A percentile compares a stretch with the other conserved stretches of the same genome.
Evolutionary conservation across 1,140 invertebrate species (phyloP).

Genomic region (Ceratitis capitata): DNA sequence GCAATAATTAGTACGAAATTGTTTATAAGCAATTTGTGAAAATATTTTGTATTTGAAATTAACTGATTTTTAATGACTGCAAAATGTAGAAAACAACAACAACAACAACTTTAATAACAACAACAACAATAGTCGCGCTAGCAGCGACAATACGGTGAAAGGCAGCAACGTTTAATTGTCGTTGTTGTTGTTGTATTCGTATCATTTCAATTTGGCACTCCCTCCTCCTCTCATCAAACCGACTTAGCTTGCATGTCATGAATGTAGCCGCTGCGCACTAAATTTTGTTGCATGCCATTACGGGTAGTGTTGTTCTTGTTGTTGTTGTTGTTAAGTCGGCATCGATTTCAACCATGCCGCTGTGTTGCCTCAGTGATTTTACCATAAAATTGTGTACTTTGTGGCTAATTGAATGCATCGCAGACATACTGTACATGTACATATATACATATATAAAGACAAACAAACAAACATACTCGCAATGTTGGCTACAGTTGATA

Average conservation of each 20-base stretch:
- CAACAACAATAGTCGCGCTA: not conserved
- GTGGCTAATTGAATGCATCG: conserved; percentile 17
- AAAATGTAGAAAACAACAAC: not conserved
- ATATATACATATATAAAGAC: too few relatives aligned
- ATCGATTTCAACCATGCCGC: not conserved
- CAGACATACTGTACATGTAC: not conserved
- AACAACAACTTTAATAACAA: too few relatives aligned
- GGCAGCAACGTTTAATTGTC: not conserved
- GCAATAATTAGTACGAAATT: conserved; percentile 30
- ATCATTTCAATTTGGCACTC: not conserved
- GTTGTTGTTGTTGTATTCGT: too few relatives aligned
- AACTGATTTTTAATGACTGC: conserved; percentile 32
- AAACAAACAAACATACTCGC: too few relatives aligned
- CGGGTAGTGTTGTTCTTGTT: too few relatives aligned
- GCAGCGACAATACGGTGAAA: conserved; percentile 14
- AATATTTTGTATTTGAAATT: conserved; percentile 35
- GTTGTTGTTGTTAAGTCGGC: not conserved
- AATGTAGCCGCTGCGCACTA: not conserved
- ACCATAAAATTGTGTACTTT: conserved; percentile 22
- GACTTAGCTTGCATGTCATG: not conserved
- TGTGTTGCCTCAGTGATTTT: not conserved
- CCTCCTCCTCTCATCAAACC: too few relatives aligned
- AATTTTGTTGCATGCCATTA: not conserved
- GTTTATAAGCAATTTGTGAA: conserved; percentile 34
- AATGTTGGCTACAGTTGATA: not conserved